A percentile compares a stretch with the other conserved stretches of the same genome.
phyloP scores from a whole-genome alignment of 2,113 vertebrate species.

The Stegostoma tigrinum region DNA sequence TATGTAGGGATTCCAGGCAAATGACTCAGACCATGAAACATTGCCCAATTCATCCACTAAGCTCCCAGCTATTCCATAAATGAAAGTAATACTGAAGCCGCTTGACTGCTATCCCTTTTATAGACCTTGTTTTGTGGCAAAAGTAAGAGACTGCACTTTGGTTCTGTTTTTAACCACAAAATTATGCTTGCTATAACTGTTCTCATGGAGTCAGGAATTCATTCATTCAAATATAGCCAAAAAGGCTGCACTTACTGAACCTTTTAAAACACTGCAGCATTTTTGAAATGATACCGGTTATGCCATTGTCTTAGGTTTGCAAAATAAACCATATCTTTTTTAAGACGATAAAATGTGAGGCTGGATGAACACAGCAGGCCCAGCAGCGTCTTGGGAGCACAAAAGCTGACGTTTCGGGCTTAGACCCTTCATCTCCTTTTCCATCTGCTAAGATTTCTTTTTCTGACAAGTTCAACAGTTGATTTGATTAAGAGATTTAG shows the following conservation, averaged over 20 bases:
- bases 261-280: not conserved
- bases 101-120: not conserved
- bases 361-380: too few relatives aligned
- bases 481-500: not conserved
- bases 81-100: not conserved
- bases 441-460: not conserved
- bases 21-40: constrained; percentile 3
- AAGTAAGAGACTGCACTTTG: not conserved
- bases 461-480: not conserved
- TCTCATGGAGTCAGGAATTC: not conserved
- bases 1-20: not conserved
- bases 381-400: too few relatives aligned
- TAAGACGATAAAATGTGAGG: too few relatives aligned
- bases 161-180: not conserved
- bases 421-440: not conserved
- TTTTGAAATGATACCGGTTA: not conserved
- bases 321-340: not conserved
- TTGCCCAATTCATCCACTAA: not conserved
- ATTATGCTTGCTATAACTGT: not conserved
- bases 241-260: not conserved
- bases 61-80: not conserved
- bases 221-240: not conserved
- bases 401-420: too few relatives aligned
- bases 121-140: constrained; percentile 5
- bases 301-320: not conserved